These are phyloP conservation scores for Leptinotarsa tumamoca DNA, from an alignment of 2,888 invertebrate species.

Conservation along the genomic window DNA sequence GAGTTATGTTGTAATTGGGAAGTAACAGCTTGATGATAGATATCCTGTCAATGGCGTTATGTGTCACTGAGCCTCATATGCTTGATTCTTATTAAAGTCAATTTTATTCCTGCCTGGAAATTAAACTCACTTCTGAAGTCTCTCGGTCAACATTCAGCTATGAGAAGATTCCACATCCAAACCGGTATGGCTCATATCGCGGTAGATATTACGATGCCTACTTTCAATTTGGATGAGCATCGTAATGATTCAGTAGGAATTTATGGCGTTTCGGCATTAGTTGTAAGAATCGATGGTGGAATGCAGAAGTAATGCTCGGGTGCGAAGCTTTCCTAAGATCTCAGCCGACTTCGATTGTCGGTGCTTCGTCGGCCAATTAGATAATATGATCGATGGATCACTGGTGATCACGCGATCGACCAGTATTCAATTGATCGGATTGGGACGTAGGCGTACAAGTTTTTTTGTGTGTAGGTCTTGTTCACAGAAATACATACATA, in stretches of 20 bases:
- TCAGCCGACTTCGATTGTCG: slow-evolving; percentile 65
- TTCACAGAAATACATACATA: neutral
- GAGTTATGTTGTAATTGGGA: too few species aligned
- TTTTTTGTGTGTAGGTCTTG: neutral
- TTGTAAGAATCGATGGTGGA: slow-evolving; percentile 43
- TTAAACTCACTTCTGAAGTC: neutral
- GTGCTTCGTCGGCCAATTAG: slow-evolving; percentile 65
- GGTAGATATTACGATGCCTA: slow-evolving; percentile 22
- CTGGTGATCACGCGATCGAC: slow-evolving; percentile 58
- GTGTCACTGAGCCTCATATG: neutral
- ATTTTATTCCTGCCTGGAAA: neutral
- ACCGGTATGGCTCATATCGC: slow-evolving; percentile 18
- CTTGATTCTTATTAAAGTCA: neutral
- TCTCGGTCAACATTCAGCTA: neutral
- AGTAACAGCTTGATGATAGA: too few species aligned
- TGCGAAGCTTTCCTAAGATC: slow-evolving; percentile 61
- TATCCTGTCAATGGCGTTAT: too few species aligned
- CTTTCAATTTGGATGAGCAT: slow-evolving; percentile 30
- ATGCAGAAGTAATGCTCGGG: slow-evolving; percentile 58
- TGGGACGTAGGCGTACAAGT: neutral
- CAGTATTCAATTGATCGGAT: slow-evolving; percentile 31
- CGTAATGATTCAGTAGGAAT: slow-evolving; percentile 36
- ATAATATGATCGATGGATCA: slow-evolving; percentile 63
- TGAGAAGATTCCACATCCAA: neutral
- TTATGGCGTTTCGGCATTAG: slow-evolving; percentile 38